Evolutionary conservation across 1,140 invertebrate genomes (phyloP).

Genomic region (Geopemphigus sp.): DNA sequence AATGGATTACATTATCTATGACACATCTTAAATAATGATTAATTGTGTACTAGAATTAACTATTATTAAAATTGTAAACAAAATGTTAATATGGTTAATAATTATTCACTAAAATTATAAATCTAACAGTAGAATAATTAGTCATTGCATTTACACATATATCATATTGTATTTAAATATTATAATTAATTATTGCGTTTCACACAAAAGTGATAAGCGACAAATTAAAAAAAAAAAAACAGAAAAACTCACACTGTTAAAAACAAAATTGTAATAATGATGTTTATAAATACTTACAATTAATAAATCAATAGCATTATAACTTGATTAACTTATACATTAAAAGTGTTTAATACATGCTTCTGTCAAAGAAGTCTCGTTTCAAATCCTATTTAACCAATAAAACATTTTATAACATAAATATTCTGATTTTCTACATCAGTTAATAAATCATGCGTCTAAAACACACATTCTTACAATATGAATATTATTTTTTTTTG

Average conservation of each 20-base stretch:
- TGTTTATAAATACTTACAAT: slow-evolving; percentile 18
- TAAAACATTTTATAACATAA: neutral
- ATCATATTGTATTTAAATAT: neutral
- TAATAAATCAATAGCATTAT: neutral
- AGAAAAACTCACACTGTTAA: slow-evolving; percentile 4
- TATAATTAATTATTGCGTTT: slow-evolving; percentile 11
- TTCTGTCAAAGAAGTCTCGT: neutral
- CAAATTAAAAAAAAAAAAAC: neutral
- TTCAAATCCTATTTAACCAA: neutral
- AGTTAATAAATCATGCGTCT: slow-evolving; percentile 1
- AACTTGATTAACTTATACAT: neutral
- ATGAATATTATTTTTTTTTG: slow-evolving; percentile 31
- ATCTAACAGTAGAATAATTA: neutral
- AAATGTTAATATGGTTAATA: neutral
- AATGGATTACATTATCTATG: no score
- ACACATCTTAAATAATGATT: no score
- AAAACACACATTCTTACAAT: slow-evolving; percentile 14
- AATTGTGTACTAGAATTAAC: neutral
- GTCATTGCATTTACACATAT: neutral
- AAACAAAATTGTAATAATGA: slow-evolving; percentile 1
- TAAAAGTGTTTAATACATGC: neutral
- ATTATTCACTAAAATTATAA: slow-evolving; percentile 1
- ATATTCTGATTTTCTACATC: neutral
- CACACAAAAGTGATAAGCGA: slow-evolving; percentile 3
- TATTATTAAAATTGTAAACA: no score